Evolutionary conservation across 2,888 invertebrate species (phyloP).

Genomic region (Bruchidius siliquastri): DNA sequence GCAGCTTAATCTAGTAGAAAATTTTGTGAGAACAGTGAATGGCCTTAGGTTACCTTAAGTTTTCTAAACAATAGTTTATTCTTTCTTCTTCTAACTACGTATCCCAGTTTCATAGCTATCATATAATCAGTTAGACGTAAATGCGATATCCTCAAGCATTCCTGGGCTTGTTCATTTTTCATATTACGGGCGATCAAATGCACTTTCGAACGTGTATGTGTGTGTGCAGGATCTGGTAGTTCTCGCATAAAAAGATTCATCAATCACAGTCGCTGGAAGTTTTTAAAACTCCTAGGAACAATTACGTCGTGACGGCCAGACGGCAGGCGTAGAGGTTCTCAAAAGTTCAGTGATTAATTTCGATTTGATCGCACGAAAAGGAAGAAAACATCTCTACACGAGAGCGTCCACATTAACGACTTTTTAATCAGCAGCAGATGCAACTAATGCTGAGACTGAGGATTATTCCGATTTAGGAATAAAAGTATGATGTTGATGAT

Average conservation of each 20-base stretch:
- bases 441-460: background rate
- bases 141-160: too few relatives aligned
- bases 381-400: background rate
- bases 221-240: background rate
- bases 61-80: too few relatives aligned
- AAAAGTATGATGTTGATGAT: too few relatives aligned
- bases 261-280: background rate
- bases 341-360: background rate
- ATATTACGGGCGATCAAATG: background rate
- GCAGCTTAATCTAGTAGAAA: too few relatives aligned
- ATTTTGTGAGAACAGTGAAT: too few relatives aligned
- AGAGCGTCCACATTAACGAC: background rate
- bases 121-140: too few relatives aligned
- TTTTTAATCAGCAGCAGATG: background rate
- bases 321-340: background rate
- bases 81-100: too few relatives aligned
- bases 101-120: too few relatives aligned
- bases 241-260: background rate
- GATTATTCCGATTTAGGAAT: background rate
- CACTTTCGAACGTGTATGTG: background rate
- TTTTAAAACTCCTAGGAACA: background rate
- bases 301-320: background rate
- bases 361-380: background rate
- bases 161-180: background rate
- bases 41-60: too few relatives aligned